A percentile compares a stretch with the other conserved stretches of the same genome.
Evolutionary conservation across 2,113 vertebrate species (phyloP).

Genomic region (Mellivora capensis): DNA sequence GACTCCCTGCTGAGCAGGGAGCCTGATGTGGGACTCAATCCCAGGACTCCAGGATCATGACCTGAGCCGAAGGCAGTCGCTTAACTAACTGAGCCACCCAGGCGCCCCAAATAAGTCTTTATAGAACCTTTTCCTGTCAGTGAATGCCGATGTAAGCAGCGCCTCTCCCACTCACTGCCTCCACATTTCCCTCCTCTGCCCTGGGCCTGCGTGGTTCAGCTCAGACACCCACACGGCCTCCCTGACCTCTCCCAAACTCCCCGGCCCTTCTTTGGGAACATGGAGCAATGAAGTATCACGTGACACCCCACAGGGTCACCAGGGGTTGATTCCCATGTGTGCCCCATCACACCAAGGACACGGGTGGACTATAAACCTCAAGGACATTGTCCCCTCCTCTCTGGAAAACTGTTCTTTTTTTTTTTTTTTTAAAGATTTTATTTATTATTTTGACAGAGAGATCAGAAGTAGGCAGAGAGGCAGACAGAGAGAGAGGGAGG

Average conservation of each 20-base stretch:
- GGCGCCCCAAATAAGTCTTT: neutral
- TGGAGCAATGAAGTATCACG: neutral
- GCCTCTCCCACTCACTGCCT: neutral
- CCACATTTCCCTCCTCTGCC: neutral
- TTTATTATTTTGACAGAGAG: too few relatives aligned
- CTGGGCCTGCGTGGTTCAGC: neutral
- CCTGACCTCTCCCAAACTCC: neutral
- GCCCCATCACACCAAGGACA: neutral
- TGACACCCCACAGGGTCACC: neutral
- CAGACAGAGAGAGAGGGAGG: too few relatives aligned
- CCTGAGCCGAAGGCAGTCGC: too few relatives aligned
- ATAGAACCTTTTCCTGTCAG: neutral
- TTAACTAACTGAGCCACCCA: too few relatives aligned
- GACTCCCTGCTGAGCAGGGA: too few relatives aligned
- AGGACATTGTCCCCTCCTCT: neutral
- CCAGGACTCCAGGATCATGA: too few relatives aligned
- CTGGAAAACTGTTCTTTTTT: neutral
- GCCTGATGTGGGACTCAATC: too few relatives aligned
- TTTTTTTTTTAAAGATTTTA: too few relatives aligned
- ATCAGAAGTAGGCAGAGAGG: too few relatives aligned
- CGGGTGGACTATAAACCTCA: too few relatives aligned
- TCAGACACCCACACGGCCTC: too few relatives aligned
- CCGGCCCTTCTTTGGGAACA: neutral
- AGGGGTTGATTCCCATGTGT: neutral
- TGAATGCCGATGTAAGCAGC: accelerated